Base-by-base conservation (phyloP, 2,797 vertebrate species). In the Parotocinclus haroldoi region DNA sequence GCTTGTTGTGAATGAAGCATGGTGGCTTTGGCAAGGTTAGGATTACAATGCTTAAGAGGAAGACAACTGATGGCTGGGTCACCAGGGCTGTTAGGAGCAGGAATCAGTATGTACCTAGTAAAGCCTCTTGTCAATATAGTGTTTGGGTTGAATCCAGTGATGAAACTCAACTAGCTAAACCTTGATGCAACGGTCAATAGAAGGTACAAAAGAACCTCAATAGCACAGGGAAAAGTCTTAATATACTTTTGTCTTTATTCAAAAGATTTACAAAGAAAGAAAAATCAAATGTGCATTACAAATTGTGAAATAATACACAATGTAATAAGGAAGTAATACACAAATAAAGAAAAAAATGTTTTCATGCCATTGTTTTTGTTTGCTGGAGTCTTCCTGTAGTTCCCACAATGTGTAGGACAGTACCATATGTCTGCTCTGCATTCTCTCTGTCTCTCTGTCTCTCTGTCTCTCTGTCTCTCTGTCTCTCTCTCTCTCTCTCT, bases 1-100 rank as follows among this genome's bases (percentile, higher is more conserved):
- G 82, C 83, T 88, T 88, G 85, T 86, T 88, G 83, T 87, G 87
- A 88, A 88, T 87, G 88, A 87, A 81, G 81, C 84, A 79, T 80
- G 85, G 80, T 74, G 83, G 75, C 84, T 88, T 86, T 87, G 84
- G 89, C 85, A 86, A 88, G 87, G 86, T 89, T 86, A 87, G 82
- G 82, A 88, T 87, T 87, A 83, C 83, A 80, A 77, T 77, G 56
- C 64, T 65, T 46, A 10, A 66, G 70, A 73, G 48, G 77, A 76
- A 58, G 49, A 69, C 61, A 39, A 64, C 77, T 82, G 83, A 85
- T 85, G 81, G 82, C 79, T 77, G 70, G 82, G 83, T 87, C 81
- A 83, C 74, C 76, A 68, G 68, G 79, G 65, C 81, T 72, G 69
- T 60, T 62, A 64, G 49, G 74, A 78, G 79, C 79, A 76, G 85